Conservation (phyloP, 2,888 invertebrate species). For the Sphaerophoria rueppellii region DNA sequence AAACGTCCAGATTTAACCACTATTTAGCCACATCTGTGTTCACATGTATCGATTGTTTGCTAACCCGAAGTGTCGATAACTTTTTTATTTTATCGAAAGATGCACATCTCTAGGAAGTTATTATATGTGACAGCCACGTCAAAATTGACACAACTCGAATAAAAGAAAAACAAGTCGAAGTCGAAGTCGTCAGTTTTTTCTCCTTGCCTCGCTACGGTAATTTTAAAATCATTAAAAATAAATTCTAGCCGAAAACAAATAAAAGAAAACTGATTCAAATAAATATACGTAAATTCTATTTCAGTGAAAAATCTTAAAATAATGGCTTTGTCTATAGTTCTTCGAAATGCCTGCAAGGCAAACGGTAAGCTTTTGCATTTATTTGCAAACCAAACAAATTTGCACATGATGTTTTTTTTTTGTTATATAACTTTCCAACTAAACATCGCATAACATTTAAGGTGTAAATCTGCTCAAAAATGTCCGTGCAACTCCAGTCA, state of each 20-base stretch:
- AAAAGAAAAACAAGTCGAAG: conserved; percentile 52
- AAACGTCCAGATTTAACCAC: too few relatives aligned
- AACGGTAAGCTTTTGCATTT: conserved; percentile 76
- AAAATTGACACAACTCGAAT: conserved; percentile 24
- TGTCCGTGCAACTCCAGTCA: conserved; percentile 76
- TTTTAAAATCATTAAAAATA: background rate
- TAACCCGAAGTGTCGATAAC: background rate
- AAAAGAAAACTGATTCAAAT: background rate
- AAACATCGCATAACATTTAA: conserved; percentile 8
- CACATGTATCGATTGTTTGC: background rate
- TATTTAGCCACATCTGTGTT: too few relatives aligned
- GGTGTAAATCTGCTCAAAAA: conserved; percentile 75
- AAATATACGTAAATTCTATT: background rate
- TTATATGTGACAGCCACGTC: background rate
- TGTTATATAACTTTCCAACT: conserved; percentile 78
- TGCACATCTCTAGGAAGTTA: conserved; percentile 32
- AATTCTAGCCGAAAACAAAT: conserved; percentile 4
- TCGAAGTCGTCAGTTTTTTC: conserved; percentile 22
- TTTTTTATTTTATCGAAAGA: background rate
- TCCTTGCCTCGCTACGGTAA: conserved; percentile 10
- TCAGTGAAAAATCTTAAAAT: conserved; percentile 40
- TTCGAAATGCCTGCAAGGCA: conserved; percentile 77
- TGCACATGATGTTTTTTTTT: conserved; percentile 30
- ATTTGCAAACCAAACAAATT: background rate
- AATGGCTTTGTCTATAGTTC: conserved; percentile 77